phyloP scores from a whole-genome alignment of 2,888 invertebrate species.

The Dicranocentrus wangi region DNA sequence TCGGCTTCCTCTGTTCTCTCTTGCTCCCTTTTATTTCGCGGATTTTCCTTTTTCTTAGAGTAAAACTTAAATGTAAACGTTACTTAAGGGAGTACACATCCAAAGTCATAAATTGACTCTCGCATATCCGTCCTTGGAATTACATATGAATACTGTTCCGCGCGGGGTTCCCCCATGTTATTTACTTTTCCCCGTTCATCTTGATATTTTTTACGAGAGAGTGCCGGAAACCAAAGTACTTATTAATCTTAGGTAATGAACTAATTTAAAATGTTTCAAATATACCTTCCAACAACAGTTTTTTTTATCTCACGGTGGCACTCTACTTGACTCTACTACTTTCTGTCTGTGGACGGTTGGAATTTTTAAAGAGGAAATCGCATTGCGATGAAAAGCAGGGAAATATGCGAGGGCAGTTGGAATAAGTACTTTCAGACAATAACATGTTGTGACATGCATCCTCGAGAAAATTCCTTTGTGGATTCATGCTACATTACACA shows the following conservation, averaged over 20 bases:
- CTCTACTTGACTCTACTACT: too few relatives aligned
- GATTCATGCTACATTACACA: constrained; percentile 61
- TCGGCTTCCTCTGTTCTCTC: not conserved
- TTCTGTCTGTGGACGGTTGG: not conserved
- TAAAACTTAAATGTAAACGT: constrained; percentile 13
- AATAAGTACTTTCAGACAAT: not conserved
- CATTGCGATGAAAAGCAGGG: not conserved
- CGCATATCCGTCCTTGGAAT: constrained; percentile 16
- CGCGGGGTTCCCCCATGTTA: constrained; percentile 16
- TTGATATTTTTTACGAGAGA: not conserved
- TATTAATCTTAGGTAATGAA: constrained; percentile 40
- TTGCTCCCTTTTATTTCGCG: not conserved
- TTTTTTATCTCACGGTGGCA: constrained; percentile 7
- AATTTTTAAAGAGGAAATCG: constrained; percentile 7
- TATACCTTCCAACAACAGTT: not conserved
- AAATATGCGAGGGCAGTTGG: not conserved
- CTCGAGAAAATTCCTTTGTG: constrained; percentile 40
- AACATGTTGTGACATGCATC: constrained; percentile 34
- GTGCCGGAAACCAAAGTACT: constrained; percentile 12
- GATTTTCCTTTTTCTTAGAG: not conserved
- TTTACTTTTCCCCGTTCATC: not conserved
- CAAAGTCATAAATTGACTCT: constrained; percentile 28
- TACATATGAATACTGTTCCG: not conserved
- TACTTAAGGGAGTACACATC: constrained; percentile 25
- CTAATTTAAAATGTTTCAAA: constrained; percentile 22